A percentile compares a stretch with the other conserved stretches of the same genome.
Conservation (phyloP, 2,113 vertebrate species). For the Podarcis muralis region DNA sequence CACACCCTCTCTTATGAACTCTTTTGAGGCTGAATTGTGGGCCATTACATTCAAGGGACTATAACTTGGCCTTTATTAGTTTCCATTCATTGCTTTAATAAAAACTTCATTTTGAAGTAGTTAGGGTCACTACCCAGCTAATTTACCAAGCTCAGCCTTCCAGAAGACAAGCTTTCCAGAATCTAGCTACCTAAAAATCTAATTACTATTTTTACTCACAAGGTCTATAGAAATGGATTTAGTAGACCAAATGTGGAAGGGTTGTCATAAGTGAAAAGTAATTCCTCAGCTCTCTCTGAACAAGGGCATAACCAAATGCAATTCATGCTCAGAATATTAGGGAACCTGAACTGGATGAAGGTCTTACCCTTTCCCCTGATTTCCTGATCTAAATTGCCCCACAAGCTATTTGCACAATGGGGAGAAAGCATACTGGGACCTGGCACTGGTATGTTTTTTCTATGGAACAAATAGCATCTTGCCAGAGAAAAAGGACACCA, state of each 20-base stretch:
- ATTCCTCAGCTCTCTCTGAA: too few species aligned
- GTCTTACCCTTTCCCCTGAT: too few species aligned
- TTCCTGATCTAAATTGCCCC: neutral
- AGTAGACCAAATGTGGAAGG: neutral
- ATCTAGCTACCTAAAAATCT: neutral
- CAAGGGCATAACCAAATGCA: neutral
- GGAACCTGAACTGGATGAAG: neutral
- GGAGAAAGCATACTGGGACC: neutral
- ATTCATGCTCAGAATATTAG: neutral
- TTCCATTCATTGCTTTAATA: constrained; percentile 41
- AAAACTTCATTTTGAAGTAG: neutral
- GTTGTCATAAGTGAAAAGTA: neutral
- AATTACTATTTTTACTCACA: neutral
- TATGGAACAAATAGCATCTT: neutral
- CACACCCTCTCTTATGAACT: constrained; percentile 22
- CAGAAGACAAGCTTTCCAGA: neutral
- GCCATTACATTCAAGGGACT: constrained; percentile 14
- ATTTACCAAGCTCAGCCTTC: neutral
- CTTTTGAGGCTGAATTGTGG: constrained; percentile 35
- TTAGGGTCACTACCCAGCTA: neutral
- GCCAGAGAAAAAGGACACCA: too few species aligned
- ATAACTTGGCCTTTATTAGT: constrained; percentile 19
- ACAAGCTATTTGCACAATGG: neutral
- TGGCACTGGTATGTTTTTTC: neutral
- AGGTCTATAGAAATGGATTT: neutral